phyloP scores from a whole-genome alignment of 1,140 invertebrate genomes.

The Arctopsyche grandis region DNA sequence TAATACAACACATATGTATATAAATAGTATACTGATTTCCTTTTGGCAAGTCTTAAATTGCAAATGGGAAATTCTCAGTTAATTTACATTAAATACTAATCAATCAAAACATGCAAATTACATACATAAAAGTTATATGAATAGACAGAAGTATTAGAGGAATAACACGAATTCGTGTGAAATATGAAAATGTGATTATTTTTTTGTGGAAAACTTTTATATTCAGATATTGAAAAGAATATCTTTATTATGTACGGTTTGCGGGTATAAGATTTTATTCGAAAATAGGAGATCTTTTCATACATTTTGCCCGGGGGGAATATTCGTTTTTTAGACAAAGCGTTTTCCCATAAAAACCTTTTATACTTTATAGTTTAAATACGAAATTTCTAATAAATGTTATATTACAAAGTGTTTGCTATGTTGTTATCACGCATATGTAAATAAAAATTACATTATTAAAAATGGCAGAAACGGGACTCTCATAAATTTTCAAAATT shows the following conservation, averaged over 20 bases:
- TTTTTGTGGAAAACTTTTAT: neutral
- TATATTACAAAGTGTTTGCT: neutral
- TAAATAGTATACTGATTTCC: too few species aligned
- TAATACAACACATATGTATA: neutral
- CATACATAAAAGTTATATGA: too few species aligned
- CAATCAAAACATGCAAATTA: too few species aligned
- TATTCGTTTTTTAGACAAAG: neutral
- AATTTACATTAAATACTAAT: too few species aligned
- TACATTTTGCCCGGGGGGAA: neutral
- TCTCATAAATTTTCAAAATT: neutral
- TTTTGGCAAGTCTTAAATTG: too few species aligned
- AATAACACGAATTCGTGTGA: neutral
- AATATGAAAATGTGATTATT: neutral
- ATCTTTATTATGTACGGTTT: conserved; percentile 20
- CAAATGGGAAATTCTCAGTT: too few species aligned
- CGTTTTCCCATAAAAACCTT: too few species aligned
- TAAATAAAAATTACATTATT: neutral
- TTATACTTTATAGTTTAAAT: too few species aligned
- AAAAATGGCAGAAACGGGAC: neutral
- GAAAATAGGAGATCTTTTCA: neutral
- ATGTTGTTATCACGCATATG: neutral
- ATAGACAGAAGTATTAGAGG: too few species aligned
- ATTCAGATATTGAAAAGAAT: conserved; percentile 13
- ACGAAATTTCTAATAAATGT: too few species aligned
- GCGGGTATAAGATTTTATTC: conserved; percentile 7